Percentiles rank a stretch among this genome's conserved stretches.
Conservation (phyloP, 2,888 invertebrate genomes). For the Dromius quadrimaculatus region DNA sequence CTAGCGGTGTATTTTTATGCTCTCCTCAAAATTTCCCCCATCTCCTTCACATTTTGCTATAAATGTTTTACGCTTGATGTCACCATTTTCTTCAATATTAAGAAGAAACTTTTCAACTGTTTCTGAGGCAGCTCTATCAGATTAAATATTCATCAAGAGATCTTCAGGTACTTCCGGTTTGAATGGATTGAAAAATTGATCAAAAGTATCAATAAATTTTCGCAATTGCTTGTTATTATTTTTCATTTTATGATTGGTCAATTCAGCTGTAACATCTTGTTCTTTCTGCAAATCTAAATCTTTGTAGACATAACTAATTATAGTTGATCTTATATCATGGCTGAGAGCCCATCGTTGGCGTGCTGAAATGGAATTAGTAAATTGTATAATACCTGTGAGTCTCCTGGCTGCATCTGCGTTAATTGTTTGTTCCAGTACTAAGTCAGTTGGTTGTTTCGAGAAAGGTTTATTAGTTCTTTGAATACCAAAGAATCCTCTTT, state of each 20-base stretch:
- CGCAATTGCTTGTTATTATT: conserved; percentile 16
- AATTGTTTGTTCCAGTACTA: too few species aligned
- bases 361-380: conserved; percentile 58
- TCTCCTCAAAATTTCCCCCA: conserved; percentile 54
- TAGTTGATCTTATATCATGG: conserved; percentile 55
- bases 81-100: conserved; percentile 12
- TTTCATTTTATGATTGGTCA: conserved; percentile 50
- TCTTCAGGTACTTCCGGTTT: conserved; percentile 52
- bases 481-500: conserved; percentile 61
- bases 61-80: conserved; percentile 11
- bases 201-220: conserved; percentile 32
- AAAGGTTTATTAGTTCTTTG: conserved; percentile 57
- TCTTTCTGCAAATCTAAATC: conserved; percentile 50
- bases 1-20: conserved; percentile 52
- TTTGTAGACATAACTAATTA: too few species aligned
- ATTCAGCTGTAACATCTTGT: conserved; percentile 53
- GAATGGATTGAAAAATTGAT: conserved; percentile 56
- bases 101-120: neutral
- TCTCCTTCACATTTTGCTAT: conserved; percentile 56
- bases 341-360: conserved; percentile 57
- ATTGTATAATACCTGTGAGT: conserved; percentile 56
- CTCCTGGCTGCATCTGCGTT: too few species aligned
- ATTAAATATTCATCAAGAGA: too few species aligned
- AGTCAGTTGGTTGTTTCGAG: too few species aligned
- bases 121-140: too few species aligned